Base-by-base conservation (phyloP, 2,888 invertebrate species). In the Hydrotaea cyrtoneurina region DNA sequence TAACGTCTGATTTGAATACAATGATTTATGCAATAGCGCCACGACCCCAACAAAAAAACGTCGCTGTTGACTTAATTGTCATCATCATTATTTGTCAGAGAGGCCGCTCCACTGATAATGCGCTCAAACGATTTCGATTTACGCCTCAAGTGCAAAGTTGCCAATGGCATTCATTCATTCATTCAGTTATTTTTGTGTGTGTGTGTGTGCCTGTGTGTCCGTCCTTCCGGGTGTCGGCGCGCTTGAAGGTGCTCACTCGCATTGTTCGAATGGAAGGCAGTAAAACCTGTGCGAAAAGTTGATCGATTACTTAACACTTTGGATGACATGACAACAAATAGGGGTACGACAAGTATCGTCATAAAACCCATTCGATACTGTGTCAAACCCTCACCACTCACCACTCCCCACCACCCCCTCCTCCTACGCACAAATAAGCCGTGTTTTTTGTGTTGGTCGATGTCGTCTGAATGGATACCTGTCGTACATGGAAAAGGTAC, bases 221-320 rank as follows among this genome's bases (percentile, higher is more conserved):
- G n/a, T n/a, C n/a, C n/a, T n/a, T n/a, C n/a, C n/a, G n/a, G n/a
- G n/a, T 31, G 31, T 43, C 43, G 43, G 10, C 15, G 3, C 43
- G 43, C 13, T 43, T 3, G 11, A 43, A 43, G 43, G 4, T 43
- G 10, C 43, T 7, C 15, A 4, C 39, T 10, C 39, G 50, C n/a
- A n/a, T 50, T 13, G 39, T 13, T 8, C 39, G 7, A 4, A 8
- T n/a, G 50, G 21, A 62, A 57, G 39, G 11, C 72, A 77, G 53
- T 46, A 73, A 31, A 17, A 7, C 39, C 36, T 21, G 53, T 80
- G 80, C 64, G 36, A 79, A 81, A 77, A 87, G 86, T 88, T 90
- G 91, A 90, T 91, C 89, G 91, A 90, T 90, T 88, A 86, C 87
- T 88, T 87, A 86, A 87, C 89, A 87, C 87, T 74, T 79, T 77